A percentile compares a stretch with the other conserved stretches of the same genome.
phyloP scores from a whole-genome alignment of 2,888 invertebrate species.

The Drosophila nr. perissopoda region DNA sequence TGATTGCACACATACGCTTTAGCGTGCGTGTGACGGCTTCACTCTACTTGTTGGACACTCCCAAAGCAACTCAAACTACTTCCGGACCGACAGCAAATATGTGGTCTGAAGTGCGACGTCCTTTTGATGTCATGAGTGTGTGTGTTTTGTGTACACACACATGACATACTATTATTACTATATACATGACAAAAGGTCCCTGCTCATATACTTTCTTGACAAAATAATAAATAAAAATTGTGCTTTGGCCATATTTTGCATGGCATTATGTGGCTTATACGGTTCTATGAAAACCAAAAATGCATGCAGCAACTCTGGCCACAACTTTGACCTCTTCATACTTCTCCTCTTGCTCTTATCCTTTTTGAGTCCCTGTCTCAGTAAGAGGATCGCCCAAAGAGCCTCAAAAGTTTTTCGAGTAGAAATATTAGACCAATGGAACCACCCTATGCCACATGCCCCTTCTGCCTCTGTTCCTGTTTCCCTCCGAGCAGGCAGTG shows the following conservation, averaged over 20 bases:
- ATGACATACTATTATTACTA: background rate
- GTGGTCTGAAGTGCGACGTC: slow-evolving; percentile 40
- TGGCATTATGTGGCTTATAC: slow-evolving; percentile 65
- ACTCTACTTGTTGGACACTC: slow-evolving; percentile 62
- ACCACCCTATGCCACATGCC: background rate
- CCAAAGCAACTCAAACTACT: slow-evolving; percentile 24
- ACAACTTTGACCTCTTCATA: slow-evolving; percentile 36
- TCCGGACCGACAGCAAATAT: slow-evolving; percentile 45
- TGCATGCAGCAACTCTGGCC: slow-evolving; percentile 30
- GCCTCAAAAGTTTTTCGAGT: slow-evolving; percentile 56
- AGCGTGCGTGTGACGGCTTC: slow-evolving; percentile 20
- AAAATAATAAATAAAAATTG: slow-evolving; percentile 57
- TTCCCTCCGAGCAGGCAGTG: slow-evolving; percentile 10
- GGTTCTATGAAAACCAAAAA: slow-evolving; percentile 38
- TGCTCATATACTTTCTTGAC: slow-evolving; percentile 25
- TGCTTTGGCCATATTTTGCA: slow-evolving; percentile 72
- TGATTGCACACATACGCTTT: slow-evolving; percentile 35
- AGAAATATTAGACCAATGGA: slow-evolving; percentile 47
- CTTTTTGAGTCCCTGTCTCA: slow-evolving; percentile 7
- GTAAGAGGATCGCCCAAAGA: slow-evolving; percentile 47
- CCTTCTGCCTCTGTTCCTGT: background rate
- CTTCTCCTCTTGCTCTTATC: background rate
- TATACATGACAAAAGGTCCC: slow-evolving; percentile 39
- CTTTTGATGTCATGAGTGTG: slow-evolving; percentile 44
- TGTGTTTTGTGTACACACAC: slow-evolving; percentile 2